Percentiles rank a stretch among this genome's conserved stretches.
Evolutionary conservation across 2,113 vertebrate genomes (phyloP).

Genomic region (Crotalus horridus): DNA sequence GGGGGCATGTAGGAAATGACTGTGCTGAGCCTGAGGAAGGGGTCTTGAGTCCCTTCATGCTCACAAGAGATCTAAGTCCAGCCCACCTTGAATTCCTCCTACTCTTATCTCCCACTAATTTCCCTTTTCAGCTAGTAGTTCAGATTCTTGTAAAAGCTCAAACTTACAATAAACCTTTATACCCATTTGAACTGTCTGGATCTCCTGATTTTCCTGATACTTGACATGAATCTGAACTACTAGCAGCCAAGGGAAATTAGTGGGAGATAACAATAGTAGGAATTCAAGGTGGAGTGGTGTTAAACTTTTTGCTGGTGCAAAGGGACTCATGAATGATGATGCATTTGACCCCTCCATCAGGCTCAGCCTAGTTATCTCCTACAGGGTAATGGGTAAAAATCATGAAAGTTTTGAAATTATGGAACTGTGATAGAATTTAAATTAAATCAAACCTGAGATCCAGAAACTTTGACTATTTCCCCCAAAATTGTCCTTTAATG

Average conservation of each 20-base stretch:
- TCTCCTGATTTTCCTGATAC: too few species aligned
- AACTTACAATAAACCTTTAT: too few species aligned
- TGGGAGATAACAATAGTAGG: too few species aligned
- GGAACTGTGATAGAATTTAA: background rate
- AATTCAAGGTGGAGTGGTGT: too few species aligned
- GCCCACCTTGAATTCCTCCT: background rate
- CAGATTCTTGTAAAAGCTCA: background rate
- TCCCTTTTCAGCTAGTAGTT: background rate
- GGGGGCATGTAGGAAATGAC: background rate
- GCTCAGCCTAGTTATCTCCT: background rate
- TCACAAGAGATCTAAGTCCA: background rate
- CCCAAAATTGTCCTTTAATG: background rate
- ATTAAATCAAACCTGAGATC: background rate
- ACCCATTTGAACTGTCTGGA: too few species aligned
- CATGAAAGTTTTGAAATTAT: background rate
- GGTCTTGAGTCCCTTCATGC: background rate
- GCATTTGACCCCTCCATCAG: background rate
- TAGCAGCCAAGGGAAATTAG: too few species aligned
- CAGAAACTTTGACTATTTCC: background rate
- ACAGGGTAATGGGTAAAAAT: background rate
- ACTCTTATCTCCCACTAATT: background rate
- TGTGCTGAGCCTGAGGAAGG: background rate
- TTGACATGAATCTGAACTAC: too few species aligned
- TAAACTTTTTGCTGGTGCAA: background rate
- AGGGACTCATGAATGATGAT: background rate